Conservation (phyloP, 53 echinoderm and acorn worm genomes). For the Pentamera pediparva region DNA sequence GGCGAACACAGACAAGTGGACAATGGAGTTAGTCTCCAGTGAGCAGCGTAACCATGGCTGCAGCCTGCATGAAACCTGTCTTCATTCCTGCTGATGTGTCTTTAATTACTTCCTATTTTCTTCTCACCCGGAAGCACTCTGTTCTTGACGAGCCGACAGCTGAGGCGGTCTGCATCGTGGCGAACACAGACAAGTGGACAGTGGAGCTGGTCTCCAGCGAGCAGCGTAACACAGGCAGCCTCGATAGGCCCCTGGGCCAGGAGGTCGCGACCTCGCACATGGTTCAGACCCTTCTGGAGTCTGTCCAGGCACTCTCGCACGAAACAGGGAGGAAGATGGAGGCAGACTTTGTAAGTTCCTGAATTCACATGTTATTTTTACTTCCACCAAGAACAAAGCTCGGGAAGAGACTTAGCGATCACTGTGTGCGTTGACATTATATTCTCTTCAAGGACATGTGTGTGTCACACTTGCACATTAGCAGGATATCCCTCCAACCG, state of each 20-base stretch:
- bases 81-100: background rate
- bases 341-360: conserved; percentile 74
- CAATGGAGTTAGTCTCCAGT: conserved; percentile 72
- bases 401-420: no score
- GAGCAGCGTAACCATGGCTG: conserved; percentile 32
- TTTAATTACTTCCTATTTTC: no score
- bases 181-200: conserved; percentile 86
- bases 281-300: conserved; percentile 65
- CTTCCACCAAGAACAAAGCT: no score
- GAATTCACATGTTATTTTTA: no score
- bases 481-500: no score
- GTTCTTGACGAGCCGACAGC: conserved; percentile 75
- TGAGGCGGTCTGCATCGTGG: conserved; percentile 81
- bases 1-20: conserved; percentile 88
- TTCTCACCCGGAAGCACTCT: conserved; percentile 86
- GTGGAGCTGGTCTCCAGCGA: conserved; percentile 78
- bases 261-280: conserved; percentile 53
- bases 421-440: no score
- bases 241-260: conserved; percentile 41
- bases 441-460: no score
- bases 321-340: conserved; percentile 55
- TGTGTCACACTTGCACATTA: no score
- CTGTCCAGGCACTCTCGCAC: conserved; percentile 58
- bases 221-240: background rate
- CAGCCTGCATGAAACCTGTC: background rate